phyloP scores from a whole-genome alignment of 2,888 invertebrate genomes.

The Slavum lentiscoides region DNA sequence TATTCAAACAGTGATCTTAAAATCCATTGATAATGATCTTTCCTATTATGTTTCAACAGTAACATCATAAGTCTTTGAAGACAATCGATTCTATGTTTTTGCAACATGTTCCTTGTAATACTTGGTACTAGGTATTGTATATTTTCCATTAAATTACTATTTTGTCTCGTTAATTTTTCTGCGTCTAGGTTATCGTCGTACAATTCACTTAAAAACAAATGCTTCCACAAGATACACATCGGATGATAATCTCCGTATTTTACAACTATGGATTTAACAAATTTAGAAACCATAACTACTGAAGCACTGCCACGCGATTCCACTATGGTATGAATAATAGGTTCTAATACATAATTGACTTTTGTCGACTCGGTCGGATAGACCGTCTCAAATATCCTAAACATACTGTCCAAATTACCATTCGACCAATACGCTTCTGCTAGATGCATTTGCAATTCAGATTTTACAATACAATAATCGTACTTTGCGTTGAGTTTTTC shows the following conservation, averaged over 20 bases:
- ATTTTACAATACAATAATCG: slow-evolving; percentile 2
- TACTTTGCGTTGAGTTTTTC: slow-evolving; percentile 1
- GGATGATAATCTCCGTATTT: slow-evolving; percentile 43
- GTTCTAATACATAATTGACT: slow-evolving; percentile 14
- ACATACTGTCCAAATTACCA: slow-evolving; percentile 23
- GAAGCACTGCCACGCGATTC: slow-evolving; percentile 48
- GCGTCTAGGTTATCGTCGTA: slow-evolving; percentile 51
- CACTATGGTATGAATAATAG: slow-evolving; percentile 32
- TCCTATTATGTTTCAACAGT: slow-evolving; percentile 49
- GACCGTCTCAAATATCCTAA: not conserved
- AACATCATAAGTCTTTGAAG: slow-evolving; percentile 43
- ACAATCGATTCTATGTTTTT: slow-evolving; percentile 26
- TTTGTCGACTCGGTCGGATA: not conserved
- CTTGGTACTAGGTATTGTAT: slow-evolving; percentile 40
- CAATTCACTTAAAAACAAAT: slow-evolving; percentile 54
- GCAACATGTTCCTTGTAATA: slow-evolving; percentile 29
- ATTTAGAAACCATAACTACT: slow-evolving; percentile 43
- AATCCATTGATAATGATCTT: slow-evolving; percentile 40
- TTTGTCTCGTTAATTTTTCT: slow-evolving; percentile 36
- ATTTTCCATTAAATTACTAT: slow-evolving; percentile 43
- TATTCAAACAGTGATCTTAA: slow-evolving; percentile 52
- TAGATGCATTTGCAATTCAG: slow-evolving; percentile 27
- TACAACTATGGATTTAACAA: slow-evolving; percentile 36
- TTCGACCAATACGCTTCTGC: slow-evolving; percentile 41
- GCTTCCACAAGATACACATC: slow-evolving; percentile 53